Base-by-base conservation (phyloP, 1,140 invertebrate genomes). In the Rhynchophorus ferrugineus region DNA sequence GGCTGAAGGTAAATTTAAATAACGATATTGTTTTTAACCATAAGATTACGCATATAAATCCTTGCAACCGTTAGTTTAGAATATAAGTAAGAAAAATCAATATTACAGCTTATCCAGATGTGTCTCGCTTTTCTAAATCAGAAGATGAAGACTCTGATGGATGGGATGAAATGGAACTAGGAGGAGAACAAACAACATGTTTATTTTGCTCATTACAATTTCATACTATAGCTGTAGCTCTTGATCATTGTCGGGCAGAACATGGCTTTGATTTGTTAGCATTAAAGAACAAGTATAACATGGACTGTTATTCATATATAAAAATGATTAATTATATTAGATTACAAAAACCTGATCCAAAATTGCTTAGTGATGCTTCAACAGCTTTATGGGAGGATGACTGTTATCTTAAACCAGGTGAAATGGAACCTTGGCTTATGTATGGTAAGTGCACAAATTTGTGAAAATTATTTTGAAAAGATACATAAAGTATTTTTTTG, bases 321-420 rank as follows among this genome's bases (percentile, higher is more conserved):
- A 91, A 90, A 69, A 71, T 94, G 57, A 82, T 95, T 9, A 95
- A 95, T 73, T 95, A 82, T 63, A 84, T 94, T 44, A 78, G 89
- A 60, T 73, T 69, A 20, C 73, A 81, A 44, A 80, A 81, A 59
- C 65, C 79, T 14, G 69, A 60, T n/a, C 72, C 76, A 24, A 67
- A 80, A 34, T 71, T 77, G 17, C 67, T 89, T 9, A 75, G 77
- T 33, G 68, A 69, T 9, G 61, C 74, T 3, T 65, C 71, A 17
- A 65, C 73, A 46, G 68, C 75, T 8, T 59, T 76, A 2, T 91
- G 87, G 87, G 76, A 82, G 24, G 77, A 79, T 56, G 88, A 93
- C 62, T 80, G 83, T 41, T 93, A 87, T 69, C 77, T 94, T 50
- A 83, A 83, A 65, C 89, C 92, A 3, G 74, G 80, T 24, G 77